Evolutionary conservation across 2,888 invertebrate genomes (phyloP), one percentile per base, ranked within the genome.

Genomic region (Dugesia japonica): DNA sequence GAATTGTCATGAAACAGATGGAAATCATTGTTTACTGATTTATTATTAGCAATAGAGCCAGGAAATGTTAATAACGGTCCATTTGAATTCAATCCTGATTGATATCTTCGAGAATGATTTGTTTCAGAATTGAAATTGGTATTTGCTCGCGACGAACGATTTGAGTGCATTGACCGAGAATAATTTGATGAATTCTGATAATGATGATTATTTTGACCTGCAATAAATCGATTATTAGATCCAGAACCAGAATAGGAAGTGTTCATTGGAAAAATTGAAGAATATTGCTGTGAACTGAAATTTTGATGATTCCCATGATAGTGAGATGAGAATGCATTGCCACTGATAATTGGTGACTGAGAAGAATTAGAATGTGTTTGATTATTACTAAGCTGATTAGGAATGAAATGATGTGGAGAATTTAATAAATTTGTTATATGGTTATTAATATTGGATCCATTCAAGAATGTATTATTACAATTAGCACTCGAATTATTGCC

Each of bases 31-130:
- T 31, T 31, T 7, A 31, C 13, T 20, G 56, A 56, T 56, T 56
- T 56, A 56, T 23, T 23, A n/a, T 56, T 56, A n/a, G 56, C n/a
- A n/a, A 56, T 56, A 20, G 56, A 56, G 56, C 56, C 56, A 20
- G 56, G 56, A 56, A 56, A 56, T 56, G 56, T 23, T 56, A 56
- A 56, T n/a, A 56, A 56, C 56, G 56, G n/a, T 56, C 56, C 56
- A 56, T 56, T 56, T 56, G 56, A 20, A 23, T 56, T 56, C 4
- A n/a, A n/a, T n/a, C 20, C n/a, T n/a, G 56, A n/a, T n/a, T 56
- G 56, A 56, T 56, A 56, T 56, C 56, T 56, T 20, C 56, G 56
- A 56, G 56, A 56, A 56, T 56, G 56, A 23, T 4, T 13, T 20
- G 56, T 13, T 56, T 56, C 56, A 20, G 56, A 56, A 56, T 56